phyloP scores from a whole-genome alignment of 37 sponge, comb jelly and placozoan species.

The Eunapius fragilis region DNA sequence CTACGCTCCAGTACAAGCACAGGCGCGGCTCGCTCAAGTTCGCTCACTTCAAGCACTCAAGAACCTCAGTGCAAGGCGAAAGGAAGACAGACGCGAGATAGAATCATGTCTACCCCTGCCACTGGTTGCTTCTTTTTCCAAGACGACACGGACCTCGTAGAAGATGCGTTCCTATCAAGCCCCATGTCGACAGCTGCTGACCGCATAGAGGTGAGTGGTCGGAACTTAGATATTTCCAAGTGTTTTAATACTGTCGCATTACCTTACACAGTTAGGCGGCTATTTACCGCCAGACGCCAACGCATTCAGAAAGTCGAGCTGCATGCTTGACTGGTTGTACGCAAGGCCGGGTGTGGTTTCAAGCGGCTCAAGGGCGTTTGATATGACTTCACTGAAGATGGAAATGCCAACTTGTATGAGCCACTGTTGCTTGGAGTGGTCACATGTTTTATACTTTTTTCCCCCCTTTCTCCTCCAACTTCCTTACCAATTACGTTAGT shows the following conservation, averaged over 20 bases:
- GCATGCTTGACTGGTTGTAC: conserved; percentile 26
- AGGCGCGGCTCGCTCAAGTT: neutral
- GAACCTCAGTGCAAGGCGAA: neutral
- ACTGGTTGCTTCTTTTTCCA: neutral
- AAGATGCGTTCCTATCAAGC: conserved; percentile 43
- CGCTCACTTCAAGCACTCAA: neutral
- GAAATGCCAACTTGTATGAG: conserved; percentile 1
- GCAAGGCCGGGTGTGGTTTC: neutral
- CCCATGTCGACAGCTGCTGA: conserved; percentile 11
- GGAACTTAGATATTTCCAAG: neutral
- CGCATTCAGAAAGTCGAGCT: conserved; percentile 2
- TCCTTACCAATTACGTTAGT: neutral
- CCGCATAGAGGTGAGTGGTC: neutral
- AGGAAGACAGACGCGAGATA: neutral
- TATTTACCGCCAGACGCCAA: neutral
- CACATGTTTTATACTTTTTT: neutral
- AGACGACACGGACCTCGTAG: conserved; percentile 14
- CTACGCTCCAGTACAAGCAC: neutral
- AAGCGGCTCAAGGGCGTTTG: neutral
- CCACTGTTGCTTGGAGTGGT: neutral
- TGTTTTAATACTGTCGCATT: no score
- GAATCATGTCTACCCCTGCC: neutral
- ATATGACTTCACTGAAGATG: conserved; percentile 19
- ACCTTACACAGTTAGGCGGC: conserved; percentile 10
- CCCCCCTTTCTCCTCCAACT: no score